A percentile compares a stretch with the other conserved stretches of the same genome.
These are phyloP conservation scores for Dasypus novemcinctus DNA, from an alignment of 2,113 vertebrate species.

Conservation along the genomic window DNA sequence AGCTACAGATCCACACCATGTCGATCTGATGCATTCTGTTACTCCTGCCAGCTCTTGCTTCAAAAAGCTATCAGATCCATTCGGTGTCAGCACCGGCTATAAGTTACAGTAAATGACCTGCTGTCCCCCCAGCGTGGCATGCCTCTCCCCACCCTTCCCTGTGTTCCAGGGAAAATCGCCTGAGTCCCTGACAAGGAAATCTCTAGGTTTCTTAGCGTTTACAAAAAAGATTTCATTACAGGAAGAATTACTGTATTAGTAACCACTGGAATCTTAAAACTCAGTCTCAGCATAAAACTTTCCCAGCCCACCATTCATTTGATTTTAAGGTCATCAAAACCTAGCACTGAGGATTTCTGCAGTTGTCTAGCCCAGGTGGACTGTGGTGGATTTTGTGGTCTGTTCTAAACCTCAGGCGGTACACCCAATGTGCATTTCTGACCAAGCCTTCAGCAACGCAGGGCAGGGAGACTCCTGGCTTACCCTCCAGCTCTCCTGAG, in stretches of 20 bases:
- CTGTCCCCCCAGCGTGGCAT: neutral
- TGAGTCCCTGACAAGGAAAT: neutral
- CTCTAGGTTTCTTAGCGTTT: conserved; percentile 2
- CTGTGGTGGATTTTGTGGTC: neutral
- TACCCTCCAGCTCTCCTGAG: neutral
- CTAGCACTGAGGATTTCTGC: neutral
- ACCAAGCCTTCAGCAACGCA: neutral
- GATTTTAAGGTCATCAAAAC: neutral
- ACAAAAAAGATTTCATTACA: neutral
- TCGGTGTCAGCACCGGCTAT: neutral
- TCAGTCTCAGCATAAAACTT: conserved; percentile 6
- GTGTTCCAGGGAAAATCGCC: neutral
- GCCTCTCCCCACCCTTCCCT: neutral
- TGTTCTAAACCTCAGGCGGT: neutral
- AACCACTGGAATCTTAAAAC: conserved; percentile 17
- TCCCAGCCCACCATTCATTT: neutral
- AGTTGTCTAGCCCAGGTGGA: too few species aligned
- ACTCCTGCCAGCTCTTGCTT: neutral
- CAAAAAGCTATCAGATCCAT: neutral
- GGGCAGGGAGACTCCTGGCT: neutral
- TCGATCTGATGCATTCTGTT: neutral
- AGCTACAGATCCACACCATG: neutral
- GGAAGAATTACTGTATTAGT: neutral
- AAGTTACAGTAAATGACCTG: neutral
- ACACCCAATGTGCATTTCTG: neutral